Conservation (phyloP, 2,113 vertebrate genomes). For the Lepus americanus region DNA sequence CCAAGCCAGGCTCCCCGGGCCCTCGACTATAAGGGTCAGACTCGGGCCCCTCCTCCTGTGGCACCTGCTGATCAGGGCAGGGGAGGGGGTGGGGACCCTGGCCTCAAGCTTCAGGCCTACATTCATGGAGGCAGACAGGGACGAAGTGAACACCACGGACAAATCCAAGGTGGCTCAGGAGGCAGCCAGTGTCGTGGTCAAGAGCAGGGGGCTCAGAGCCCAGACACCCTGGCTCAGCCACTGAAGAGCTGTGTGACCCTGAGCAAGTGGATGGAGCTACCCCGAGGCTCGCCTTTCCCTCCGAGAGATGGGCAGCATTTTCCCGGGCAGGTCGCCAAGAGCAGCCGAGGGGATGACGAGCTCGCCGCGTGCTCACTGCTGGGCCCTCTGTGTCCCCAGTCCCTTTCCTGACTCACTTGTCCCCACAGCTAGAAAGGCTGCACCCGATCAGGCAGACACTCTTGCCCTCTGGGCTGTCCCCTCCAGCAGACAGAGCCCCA, state of each 20-base stretch:
- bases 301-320: not conserved
- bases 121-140: not conserved
- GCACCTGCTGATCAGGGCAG: not conserved
- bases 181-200: not conserved
- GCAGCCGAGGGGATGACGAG: accelerated
- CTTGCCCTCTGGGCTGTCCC: too few species aligned
- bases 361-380: accelerated
- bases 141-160: accelerated
- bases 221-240: not conserved
- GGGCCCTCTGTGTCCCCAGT: not conserved
- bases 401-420: not conserved
- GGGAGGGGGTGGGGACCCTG: not conserved
- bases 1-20: not conserved
- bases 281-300: not conserved
- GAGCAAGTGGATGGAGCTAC: not conserved
- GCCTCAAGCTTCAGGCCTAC: not conserved
- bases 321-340: not conserved
- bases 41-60: not conserved
- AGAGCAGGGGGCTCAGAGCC: not conserved
- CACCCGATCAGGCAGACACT: not conserved
- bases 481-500: not conserved
- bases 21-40: not conserved
- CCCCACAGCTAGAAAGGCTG: not conserved
- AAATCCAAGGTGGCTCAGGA: not conserved
- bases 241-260: not conserved